phyloP scores from a whole-genome alignment of 2,113 vertebrate genomes.

The Vicugna pacos region DNA sequence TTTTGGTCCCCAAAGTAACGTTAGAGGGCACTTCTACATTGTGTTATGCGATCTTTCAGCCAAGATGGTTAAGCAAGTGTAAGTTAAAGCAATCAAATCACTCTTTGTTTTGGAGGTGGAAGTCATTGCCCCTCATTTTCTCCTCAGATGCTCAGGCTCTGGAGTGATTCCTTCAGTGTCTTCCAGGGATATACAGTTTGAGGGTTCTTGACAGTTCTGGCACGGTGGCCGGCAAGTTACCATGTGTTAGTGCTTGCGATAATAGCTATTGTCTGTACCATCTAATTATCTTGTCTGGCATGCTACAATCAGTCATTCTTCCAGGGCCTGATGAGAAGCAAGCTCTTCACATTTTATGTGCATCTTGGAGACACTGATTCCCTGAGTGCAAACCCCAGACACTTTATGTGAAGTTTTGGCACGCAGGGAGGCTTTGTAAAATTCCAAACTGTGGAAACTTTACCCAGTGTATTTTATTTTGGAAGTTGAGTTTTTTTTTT shows the following conservation, averaged over 20 bases:
- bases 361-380: slow-evolving; percentile 61
- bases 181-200: background rate
- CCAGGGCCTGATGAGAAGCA: slow-evolving; percentile 36
- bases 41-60: slow-evolving; percentile 54
- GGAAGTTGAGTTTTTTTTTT: background rate
- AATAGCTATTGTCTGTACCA: slow-evolving; percentile 73
- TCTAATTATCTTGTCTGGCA: slow-evolving; percentile 74
- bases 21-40: slow-evolving; percentile 81
- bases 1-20: slow-evolving; percentile 59
- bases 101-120: background rate
- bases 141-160: background rate
- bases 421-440: slow-evolving; percentile 40
- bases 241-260: slow-evolving; percentile 65
- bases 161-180: background rate
- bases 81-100: slow-evolving; percentile 13
- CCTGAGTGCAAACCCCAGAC: slow-evolving; percentile 57
- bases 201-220: slow-evolving; percentile 61
- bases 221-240: slow-evolving; percentile 2
- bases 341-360: slow-evolving; percentile 64
- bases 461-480: slow-evolving; percentile 45
- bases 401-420: slow-evolving; percentile 63
- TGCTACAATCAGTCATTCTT: slow-evolving; percentile 61
- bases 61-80: slow-evolving; percentile 63
- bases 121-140: slow-evolving; percentile 7
- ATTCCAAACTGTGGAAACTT: slow-evolving; percentile 63